Evolutionary conservation across 2,797 vertebrate species (phyloP).

Genomic region (Trichosurus vulpecula): DNA sequence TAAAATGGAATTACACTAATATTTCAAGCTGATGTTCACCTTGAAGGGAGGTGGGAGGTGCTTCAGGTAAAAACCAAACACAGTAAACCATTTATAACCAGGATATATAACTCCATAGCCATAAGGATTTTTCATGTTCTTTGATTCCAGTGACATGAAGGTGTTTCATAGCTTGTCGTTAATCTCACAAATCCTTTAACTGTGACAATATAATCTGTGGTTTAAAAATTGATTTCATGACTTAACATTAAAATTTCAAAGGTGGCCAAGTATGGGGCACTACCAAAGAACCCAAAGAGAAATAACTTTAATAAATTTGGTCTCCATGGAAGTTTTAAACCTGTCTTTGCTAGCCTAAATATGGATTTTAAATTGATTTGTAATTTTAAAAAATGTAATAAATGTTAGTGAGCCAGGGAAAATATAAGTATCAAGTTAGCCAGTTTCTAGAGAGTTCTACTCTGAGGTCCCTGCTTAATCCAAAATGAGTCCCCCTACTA

Average conservation of each 20-base stretch:
- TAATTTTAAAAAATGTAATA: conserved; percentile 63
- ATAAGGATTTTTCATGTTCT: background rate
- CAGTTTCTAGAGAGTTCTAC: conserved; percentile 62
- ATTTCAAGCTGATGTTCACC: background rate
- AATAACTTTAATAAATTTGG: conserved; percentile 74
- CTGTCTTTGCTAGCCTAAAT: conserved; percentile 54
- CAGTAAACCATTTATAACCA: background rate
- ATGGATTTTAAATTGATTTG: conserved; percentile 56
- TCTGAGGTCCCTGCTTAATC: background rate
- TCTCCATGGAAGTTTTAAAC: conserved; percentile 52
- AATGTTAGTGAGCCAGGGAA: conserved; percentile 62
- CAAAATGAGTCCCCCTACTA: background rate
- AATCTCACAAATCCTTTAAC: conserved; percentile 75
- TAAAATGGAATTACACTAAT: conserved; percentile 36
- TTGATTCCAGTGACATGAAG: conserved; percentile 49
- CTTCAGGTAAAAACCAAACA: conserved; percentile 32
- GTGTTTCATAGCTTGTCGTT: conserved; percentile 61
- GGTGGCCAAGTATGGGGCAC: conserved; percentile 68
- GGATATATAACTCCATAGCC: background rate
- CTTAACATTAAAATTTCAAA: conserved; percentile 79
- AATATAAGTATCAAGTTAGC: conserved; percentile 40
- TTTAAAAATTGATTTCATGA: conserved; percentile 75
- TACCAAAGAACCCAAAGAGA: conserved; percentile 77
- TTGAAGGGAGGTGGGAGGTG: conserved; percentile 20
- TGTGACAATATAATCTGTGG: conserved; percentile 75